A percentile compares a stretch with the other conserved stretches of the same genome.
Evolutionary conservation across 1,140 invertebrate genomes (phyloP).

Genomic region (Copidosoma floridanum): DNA sequence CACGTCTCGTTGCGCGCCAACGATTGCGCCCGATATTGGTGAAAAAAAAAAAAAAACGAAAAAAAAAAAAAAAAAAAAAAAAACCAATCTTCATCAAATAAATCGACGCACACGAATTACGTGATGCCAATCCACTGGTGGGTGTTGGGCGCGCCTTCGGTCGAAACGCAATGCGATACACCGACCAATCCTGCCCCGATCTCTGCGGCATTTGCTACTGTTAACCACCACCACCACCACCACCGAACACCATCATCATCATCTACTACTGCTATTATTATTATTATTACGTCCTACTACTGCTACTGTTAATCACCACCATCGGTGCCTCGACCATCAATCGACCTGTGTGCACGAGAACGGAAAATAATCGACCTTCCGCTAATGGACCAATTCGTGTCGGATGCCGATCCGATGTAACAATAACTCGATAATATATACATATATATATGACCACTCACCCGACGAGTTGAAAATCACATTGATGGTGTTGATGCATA

Average conservation of each 20-base stretch:
- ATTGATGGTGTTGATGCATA: background rate
- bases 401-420: too few relatives aligned
- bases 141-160: constrained; percentile 45
- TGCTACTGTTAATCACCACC: constrained; percentile 29
- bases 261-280: background rate
- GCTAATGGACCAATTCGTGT: constrained; percentile 3
- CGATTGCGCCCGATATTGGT: background rate
- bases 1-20: background rate
- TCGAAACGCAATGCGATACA: constrained; percentile 47
- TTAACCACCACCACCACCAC: constrained; percentile 1
- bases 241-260: too few relatives aligned
- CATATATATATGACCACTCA: too few relatives aligned
- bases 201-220: too few relatives aligned
- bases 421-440: too few relatives aligned
- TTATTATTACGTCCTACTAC: background rate
- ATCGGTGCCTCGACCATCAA: constrained; percentile 28
- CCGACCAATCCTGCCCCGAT: constrained; percentile 34
- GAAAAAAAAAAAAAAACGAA: too few relatives aligned
- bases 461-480: too few relatives aligned
- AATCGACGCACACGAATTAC: background rate
- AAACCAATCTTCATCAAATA: too few relatives aligned
- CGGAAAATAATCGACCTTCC: background rate
- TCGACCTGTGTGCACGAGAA: constrained; percentile 22
- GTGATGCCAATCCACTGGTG: background rate
- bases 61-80: too few relatives aligned